phyloP scores from a whole-genome alignment of 2,113 vertebrate genomes.

The Struthidea cinerea region DNA sequence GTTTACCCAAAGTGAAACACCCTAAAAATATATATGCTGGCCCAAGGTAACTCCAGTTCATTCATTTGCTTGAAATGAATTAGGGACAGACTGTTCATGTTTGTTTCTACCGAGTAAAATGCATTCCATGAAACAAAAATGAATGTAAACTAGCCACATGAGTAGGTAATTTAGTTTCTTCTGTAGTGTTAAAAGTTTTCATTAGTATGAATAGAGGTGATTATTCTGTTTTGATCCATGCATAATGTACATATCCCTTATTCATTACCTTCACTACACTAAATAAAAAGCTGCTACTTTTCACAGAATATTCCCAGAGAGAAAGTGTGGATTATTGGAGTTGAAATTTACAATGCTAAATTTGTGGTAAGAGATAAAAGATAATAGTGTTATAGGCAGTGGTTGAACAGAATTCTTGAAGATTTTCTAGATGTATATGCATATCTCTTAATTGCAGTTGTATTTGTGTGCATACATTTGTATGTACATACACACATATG shows the following conservation, averaged over 20 bases:
- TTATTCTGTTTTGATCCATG: not conserved
- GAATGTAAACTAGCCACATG: not conserved
- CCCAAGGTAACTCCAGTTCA: not conserved
- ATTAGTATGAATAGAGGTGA: not conserved
- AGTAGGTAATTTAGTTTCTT: not conserved
- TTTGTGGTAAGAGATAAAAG: slow-evolving; percentile 16
- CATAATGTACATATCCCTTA: not conserved
- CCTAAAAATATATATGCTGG: not conserved
- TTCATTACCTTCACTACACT: not conserved
- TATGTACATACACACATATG: not conserved
- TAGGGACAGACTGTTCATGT: not conserved
- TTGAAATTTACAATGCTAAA: slow-evolving; percentile 27
- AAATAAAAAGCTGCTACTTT: slow-evolving; percentile 3
- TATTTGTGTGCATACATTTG: not conserved
- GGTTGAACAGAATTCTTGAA: not conserved
- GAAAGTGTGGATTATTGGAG: not conserved
- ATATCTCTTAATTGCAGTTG: not conserved
- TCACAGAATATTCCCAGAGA: not conserved
- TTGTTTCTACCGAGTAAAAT: not conserved
- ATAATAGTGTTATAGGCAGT: not conserved
- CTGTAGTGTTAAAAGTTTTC: not conserved
- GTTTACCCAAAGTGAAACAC: not conserved
- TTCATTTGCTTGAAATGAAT: not conserved
- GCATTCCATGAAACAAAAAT: not conserved
- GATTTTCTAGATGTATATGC: not conserved